phyloP scores from a whole-genome alignment of 2,797 vertebrate genomes.

The Lithobates pipiens region DNA sequence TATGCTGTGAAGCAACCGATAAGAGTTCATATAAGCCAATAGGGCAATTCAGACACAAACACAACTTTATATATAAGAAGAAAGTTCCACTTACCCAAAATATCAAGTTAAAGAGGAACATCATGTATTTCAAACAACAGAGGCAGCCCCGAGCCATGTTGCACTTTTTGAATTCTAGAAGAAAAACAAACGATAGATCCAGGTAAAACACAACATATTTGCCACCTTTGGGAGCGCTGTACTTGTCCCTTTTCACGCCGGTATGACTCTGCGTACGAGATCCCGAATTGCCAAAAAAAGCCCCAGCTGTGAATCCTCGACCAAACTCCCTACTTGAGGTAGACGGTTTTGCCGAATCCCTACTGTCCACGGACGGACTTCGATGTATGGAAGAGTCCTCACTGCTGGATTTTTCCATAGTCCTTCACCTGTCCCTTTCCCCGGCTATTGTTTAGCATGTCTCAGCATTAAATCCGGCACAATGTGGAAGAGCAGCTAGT shows the following conservation, averaged over 20 bases:
- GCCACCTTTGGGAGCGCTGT: constrained; percentile 91
- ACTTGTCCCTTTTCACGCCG: constrained; percentile 82
- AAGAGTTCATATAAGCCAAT: no score
- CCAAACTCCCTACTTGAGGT: constrained; percentile 90
- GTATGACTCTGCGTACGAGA: constrained; percentile 74
- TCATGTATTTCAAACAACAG: constrained; percentile 98
- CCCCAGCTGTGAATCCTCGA: constrained; percentile 94
- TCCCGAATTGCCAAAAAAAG: constrained; percentile 95
- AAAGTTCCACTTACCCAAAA: constrained; percentile 93
- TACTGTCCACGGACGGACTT: constrained; percentile 97
- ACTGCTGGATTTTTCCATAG: constrained; percentile 99
- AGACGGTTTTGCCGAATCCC: constrained; percentile 91
- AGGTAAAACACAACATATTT: constrained; percentile 99
- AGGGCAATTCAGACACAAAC: background rate
- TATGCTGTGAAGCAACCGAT: no score
- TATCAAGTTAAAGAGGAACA: constrained; percentile 99
- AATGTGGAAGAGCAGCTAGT: constrained; percentile 57
- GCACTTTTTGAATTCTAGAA: constrained; percentile 99
- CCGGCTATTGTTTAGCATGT: constrained; percentile 85
- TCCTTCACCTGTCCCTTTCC: constrained; percentile 78
- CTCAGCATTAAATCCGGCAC: constrained; percentile 78
- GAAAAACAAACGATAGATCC: constrained; percentile 99
- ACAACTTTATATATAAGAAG: no score
- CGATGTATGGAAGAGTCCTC: constrained; percentile 98
- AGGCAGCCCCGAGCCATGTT: constrained; percentile 99